Evolutionary conservation across 2,888 invertebrate species (phyloP), one percentile per base, ranked within the genome.

Genomic region (Ditylenchus weischeri): DNA sequence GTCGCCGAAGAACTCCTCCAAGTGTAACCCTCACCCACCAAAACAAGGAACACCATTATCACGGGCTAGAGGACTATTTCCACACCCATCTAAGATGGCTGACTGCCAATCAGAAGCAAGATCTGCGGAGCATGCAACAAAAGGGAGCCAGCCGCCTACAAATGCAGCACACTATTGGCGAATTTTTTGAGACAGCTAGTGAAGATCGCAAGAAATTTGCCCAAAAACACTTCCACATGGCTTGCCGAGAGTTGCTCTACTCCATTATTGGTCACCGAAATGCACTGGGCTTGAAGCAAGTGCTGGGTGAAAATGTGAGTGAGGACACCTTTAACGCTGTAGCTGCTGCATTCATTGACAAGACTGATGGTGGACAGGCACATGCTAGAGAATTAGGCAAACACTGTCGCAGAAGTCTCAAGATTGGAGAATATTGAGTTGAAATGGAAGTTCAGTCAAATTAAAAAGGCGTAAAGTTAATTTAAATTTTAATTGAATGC

Each of bases 171-270:
- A 69, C 73, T 15, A 64, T 79, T 21, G 54, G 75, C 57, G 68
- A 69, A 15, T 72, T 69, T 61, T 69, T 75, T 51, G 64, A 72
- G n/a, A 49, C 61, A 65, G 70, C 76, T 7, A 59, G 65, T 18
- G 78, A 76, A 49, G 77, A 76, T 11, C 66, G 57, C 21, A 72
- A 66, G 66, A 36, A 51, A 23, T 69, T 69, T 36, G 76, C 75
- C 64, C 71, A 54, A 10, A 38, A 61, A 63, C 63, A 71, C 50
- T 65, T 67, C 65, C 62, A 69, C 60, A 62, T 57, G 57, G 51
- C 58, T 60, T 73, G 72, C 65, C 66, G 71, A 11, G 70, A 72
- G 60, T 65, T 68, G 18, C 54, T 72, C 19, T 59, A 69, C 29
- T 43, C 64, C 35, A 66, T 65, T 11, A 15, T 76, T 58, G 76